These are phyloP conservation scores for Grantiella picta DNA, from an alignment of 2,113 vertebrate genomes.

Conservation along the genomic window DNA sequence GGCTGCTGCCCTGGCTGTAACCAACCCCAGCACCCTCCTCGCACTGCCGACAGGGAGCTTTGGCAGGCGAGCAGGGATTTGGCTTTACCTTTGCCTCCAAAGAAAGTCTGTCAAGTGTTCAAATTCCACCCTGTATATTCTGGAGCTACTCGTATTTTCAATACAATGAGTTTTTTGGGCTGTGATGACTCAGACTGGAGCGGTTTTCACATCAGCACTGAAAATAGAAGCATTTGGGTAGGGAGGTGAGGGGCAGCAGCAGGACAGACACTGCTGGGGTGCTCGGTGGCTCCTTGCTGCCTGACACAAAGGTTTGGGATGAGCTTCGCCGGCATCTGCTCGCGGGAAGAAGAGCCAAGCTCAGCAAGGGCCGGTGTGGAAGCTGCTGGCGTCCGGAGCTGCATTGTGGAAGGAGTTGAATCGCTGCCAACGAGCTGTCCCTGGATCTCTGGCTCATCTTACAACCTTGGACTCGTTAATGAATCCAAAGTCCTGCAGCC, in stretches of 20 bases:
- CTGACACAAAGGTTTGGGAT: background rate
- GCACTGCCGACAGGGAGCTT: background rate
- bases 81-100: background rate
- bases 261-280: background rate
- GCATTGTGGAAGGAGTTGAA: background rate
- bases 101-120: background rate
- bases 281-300: background rate
- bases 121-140: background rate
- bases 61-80: background rate
- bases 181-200: background rate
- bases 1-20: background rate
- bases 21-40: background rate
- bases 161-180: background rate
- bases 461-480: background rate
- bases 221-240: background rate
- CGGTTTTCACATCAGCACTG: background rate
- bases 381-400: background rate
- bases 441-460: background rate
- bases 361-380: background rate
- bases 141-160: fast-evolving
- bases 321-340: background rate
- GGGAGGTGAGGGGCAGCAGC: background rate
- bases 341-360: background rate
- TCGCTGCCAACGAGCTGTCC: background rate
- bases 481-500: background rate